A percentile compares a stretch with the other conserved stretches of the same genome.
phyloP scores from a whole-genome alignment of 2,113 vertebrate species.

The Saguinus imperator region DNA sequence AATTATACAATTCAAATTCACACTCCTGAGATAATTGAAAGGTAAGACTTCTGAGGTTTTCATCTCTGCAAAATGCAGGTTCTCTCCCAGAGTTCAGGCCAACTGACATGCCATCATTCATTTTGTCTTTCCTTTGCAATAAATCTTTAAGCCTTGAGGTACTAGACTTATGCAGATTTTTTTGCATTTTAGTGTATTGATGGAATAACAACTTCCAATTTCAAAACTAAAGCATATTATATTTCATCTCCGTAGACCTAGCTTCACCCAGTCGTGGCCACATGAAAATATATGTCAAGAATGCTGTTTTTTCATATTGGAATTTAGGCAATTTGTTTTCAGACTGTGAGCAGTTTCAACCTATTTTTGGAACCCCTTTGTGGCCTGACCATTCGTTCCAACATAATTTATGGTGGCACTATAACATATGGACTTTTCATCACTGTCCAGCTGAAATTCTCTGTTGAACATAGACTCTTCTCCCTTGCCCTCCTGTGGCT shows the following conservation, averaged over 20 bases:
- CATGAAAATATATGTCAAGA: constrained; percentile 89
- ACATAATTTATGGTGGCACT: constrained; percentile 91
- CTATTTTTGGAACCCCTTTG: constrained; percentile 92
- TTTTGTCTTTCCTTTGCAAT: constrained; percentile 82
- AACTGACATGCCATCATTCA: constrained; percentile 77
- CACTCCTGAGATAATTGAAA: constrained; percentile 64
- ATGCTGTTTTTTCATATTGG: constrained; percentile 86
- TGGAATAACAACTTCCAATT: constrained; percentile 81
- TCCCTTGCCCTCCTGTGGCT: constrained; percentile 17
- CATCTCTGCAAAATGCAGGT: constrained; percentile 56
- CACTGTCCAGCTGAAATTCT: constrained; percentile 89
- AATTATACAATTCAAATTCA: constrained; percentile 45
- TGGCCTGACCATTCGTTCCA: constrained; percentile 87
- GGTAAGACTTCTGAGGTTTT: constrained; percentile 72
- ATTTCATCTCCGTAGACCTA: constrained; percentile 81
- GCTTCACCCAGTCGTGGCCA: constrained; percentile 79
- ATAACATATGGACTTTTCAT: constrained; percentile 92
- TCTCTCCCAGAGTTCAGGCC: constrained; percentile 70
- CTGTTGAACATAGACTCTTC: constrained; percentile 79
- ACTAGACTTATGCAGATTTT: constrained; percentile 84
- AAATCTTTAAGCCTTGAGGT: constrained; percentile 83
- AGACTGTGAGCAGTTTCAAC: constrained; percentile 85
- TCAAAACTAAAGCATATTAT: constrained; percentile 79
- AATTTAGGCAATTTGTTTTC: constrained; percentile 92
- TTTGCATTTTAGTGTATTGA: constrained; percentile 79